These are phyloP conservation scores for Herpetotheres cachinnans DNA, from an alignment of 2,113 vertebrate genomes.

Conservation along the genomic window DNA sequence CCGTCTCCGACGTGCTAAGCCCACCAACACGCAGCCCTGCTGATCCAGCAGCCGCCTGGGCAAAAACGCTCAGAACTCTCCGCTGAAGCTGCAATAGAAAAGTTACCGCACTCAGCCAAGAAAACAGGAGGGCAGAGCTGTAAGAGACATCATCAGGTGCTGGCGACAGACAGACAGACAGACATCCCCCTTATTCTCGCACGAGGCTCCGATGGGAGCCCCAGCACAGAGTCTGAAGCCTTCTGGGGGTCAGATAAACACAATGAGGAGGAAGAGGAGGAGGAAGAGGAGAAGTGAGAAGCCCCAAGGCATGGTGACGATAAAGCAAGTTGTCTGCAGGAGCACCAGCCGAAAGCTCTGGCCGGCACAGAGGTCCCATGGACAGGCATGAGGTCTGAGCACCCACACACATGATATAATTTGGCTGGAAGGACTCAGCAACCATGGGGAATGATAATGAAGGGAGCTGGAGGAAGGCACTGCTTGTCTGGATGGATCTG, in stretches of 20 bases:
- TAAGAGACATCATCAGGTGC: fast-evolving
- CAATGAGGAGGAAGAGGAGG: background rate
- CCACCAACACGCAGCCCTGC: background rate
- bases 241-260: background rate
- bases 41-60: background rate
- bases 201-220: fast-evolving
- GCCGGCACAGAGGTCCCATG: fast-evolving
- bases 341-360: background rate
- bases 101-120: background rate
- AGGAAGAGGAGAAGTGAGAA: background rate
- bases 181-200: fast-evolving
- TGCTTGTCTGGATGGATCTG: background rate
- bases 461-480: background rate
- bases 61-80: background rate
- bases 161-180: background rate
- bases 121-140: background rate
- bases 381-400: fast-evolving
- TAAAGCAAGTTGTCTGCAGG: background rate
- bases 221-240: background rate
- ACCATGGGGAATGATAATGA: background rate
- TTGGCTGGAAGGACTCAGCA: background rate
- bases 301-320: background rate
- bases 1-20: fast-evolving
- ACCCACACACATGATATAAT: fast-evolving
- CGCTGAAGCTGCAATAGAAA: background rate